Conservation (phyloP, 2,113 vertebrate species). For the Genyomyrus donnyi region DNA sequence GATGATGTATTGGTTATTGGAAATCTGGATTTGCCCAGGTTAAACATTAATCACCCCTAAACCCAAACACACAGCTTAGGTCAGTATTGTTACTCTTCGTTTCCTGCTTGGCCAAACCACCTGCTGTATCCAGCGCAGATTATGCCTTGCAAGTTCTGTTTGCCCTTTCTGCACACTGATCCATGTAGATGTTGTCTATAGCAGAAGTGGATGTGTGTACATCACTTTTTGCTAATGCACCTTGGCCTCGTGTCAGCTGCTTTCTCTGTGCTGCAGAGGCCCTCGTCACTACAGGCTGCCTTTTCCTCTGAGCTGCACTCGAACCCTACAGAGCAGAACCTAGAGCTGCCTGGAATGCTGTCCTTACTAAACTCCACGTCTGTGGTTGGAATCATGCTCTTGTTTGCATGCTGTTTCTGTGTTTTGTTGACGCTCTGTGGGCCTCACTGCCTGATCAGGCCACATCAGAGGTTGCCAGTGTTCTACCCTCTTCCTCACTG, state of each 20-base stretch:
- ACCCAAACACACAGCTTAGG: neutral
- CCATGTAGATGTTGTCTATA: neutral
- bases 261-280: slow-evolving; percentile 10
- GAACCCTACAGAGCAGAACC: slow-evolving; percentile 16
- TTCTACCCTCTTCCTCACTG: slow-evolving; percentile 94
- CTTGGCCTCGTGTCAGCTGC: neutral
- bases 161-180: neutral
- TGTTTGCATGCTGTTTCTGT: slow-evolving; percentile 16
- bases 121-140: neutral
- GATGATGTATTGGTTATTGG: neutral
- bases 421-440: slow-evolving; percentile 17
- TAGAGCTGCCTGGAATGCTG: slow-evolving; percentile 6
- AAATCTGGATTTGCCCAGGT: neutral
- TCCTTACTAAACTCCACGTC: slow-evolving; percentile 26
- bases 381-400: slow-evolving; percentile 23
- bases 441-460: slow-evolving; percentile 57
- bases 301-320: slow-evolving; percentile 27
- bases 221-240: slow-evolving; percentile 6
- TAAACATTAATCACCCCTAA: neutral
- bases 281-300: slow-evolving; percentile 29
- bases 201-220: neutral
- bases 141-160: neutral
- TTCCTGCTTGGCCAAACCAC: neutral
- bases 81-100: neutral
- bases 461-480: slow-evolving; percentile 71